Conservation (phyloP, 2,113 vertebrate genomes). For the Onychostoma macrolepis region DNA sequence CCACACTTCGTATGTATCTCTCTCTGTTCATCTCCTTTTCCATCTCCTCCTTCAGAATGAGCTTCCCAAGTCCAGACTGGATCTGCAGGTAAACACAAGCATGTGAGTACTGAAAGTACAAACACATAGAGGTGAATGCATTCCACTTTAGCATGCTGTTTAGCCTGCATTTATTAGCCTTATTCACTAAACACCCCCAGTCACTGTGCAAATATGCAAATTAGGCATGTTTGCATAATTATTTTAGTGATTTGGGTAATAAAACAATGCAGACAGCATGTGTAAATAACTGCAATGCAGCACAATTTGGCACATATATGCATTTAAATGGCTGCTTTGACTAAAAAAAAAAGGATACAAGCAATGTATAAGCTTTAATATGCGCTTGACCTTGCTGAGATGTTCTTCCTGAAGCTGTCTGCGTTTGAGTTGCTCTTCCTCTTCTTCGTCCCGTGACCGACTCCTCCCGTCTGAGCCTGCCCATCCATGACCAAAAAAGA, state of each 20-base stretch:
- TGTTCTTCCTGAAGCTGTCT: conserved; percentile 89
- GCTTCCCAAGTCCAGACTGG: conserved; percentile 87
- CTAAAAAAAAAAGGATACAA: not conserved
- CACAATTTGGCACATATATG: not conserved
- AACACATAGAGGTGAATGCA: not conserved
- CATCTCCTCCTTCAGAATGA: conserved; percentile 90
- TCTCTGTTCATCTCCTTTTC: conserved; percentile 80
- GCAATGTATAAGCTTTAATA: not conserved
- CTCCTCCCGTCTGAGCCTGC: conserved; percentile 83
- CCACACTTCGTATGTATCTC: conserved; percentile 69
- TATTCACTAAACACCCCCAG: not conserved
- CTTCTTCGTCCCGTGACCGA: conserved; percentile 83
- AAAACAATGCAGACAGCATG: not conserved
- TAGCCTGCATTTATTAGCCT: not conserved
- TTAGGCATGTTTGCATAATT: not conserved
- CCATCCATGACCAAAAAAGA: not conserved
- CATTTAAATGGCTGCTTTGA: not conserved
- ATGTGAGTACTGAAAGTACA: not conserved
- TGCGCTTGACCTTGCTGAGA: conserved; percentile 80
- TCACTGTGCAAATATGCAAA: not conserved
- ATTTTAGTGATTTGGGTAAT: not conserved
- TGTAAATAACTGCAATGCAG: not conserved
- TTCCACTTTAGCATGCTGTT: not conserved
- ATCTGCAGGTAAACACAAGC: conserved; percentile 70
- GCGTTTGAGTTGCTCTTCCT: conserved; percentile 84